Base-by-base conservation (phyloP, 2,797 vertebrate genomes). In the Ammospiza maritima region DNA sequence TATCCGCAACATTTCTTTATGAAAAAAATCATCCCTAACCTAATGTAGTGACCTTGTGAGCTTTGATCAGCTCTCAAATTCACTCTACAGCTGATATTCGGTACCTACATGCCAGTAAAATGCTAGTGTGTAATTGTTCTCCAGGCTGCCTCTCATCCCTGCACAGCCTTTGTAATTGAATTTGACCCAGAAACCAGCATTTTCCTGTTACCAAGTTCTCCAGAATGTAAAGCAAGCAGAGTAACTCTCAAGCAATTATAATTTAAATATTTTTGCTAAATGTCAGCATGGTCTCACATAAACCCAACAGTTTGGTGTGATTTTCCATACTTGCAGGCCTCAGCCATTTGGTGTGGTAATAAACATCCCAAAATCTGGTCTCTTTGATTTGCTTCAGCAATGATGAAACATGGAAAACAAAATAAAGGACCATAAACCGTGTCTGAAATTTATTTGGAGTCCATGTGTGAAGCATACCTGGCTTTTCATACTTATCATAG, bases 341-440 rank as follows among this genome's bases (percentile, higher is more conserved):
- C 54, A 79, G 60, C 26, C 47, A 90, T 64, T 84, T 96, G 75
- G 34, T 77, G 53, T 74, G n/a, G 69, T 79, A 91, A 92, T 54
- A 96, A 94, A 69, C 40, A 95, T 72, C 65, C 60, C 48, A 38
- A 81, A 79, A 86, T 65, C 36, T 73, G 66, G 64, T 86, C 58
- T 82, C 91, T 67, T 22, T 87, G 75, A 66, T 73, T 96, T 58
- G 32, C n/a, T 94, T 96, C 65, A 85, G 80, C 5, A 27, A 91
- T 88, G 62, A 86, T 88, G 74, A 96, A 96, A 69, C 50, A 29
- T 44, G 88, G 74, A 94, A 96, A 96, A 95, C 70, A 85, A 96
- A 91, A 76, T 45, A 53, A 80, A 85, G 23, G 42, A 92, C 73
- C 54, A 66, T 80, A 96, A 93, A 74, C 32, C 27, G 61, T 80